Conservation (phyloP, 2,888 invertebrate genomes). For the Keiferia lycopersicella region DNA sequence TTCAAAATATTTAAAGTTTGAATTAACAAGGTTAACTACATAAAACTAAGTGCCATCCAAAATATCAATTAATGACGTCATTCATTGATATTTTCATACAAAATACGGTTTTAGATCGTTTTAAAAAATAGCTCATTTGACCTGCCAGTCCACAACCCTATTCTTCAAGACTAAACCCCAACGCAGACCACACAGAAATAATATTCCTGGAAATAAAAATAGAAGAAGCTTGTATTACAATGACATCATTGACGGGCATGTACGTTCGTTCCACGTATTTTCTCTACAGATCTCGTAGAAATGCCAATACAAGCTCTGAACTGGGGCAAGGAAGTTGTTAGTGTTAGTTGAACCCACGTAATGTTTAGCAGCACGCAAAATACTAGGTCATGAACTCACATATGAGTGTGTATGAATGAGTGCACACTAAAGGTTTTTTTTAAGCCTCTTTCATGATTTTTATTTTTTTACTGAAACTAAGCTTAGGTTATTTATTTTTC, state of each 20-base stretch:
- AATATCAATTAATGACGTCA: too few species aligned
- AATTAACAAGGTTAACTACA: too few species aligned
- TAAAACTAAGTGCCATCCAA: too few species aligned
- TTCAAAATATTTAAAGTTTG: too few species aligned
- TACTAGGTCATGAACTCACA: conserved; percentile 3
- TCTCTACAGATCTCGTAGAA: background rate
- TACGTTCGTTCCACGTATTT: background rate
- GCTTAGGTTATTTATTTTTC: background rate
- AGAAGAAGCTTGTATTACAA: background rate
- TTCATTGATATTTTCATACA: too few species aligned
- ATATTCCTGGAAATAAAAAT: background rate
- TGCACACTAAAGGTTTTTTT: background rate
- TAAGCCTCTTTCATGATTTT: background rate
- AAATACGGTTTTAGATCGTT: too few species aligned
- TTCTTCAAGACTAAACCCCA: too few species aligned
- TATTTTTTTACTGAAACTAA: background rate
- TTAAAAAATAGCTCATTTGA: too few species aligned
- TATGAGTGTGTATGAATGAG: background rate
- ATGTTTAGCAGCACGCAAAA: background rate
- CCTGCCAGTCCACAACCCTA: too few species aligned
- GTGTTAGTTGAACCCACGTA: background rate
- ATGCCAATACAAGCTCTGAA: conserved; percentile 2
- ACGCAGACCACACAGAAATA: background rate
- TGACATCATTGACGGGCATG: too few species aligned
- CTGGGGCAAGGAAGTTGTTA: conserved; percentile 23